phyloP scores from a whole-genome alignment of 2,888 invertebrate species.

The Drosophila paramelanica region DNA sequence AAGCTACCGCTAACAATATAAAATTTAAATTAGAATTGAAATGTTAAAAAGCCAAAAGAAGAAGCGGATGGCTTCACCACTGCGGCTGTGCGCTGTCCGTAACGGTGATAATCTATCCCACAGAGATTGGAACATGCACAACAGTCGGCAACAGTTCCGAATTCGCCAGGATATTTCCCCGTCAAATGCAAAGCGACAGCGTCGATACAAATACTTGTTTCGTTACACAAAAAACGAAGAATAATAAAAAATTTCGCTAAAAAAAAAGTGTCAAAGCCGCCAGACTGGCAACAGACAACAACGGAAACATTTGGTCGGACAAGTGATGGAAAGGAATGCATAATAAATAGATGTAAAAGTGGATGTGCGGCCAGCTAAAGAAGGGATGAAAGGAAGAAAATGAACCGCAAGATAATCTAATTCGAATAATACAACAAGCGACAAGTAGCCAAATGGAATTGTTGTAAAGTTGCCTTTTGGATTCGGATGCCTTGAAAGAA shows the following conservation, averaged over 20 bases:
- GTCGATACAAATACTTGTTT: conserved; percentile 29
- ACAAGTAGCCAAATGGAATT: conserved; percentile 22
- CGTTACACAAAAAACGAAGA: neutral
- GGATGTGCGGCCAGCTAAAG: conserved; percentile 8
- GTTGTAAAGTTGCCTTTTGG: neutral
- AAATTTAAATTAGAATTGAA: conserved; percentile 71
- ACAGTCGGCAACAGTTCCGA: conserved; percentile 5
- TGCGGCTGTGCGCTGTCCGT: conserved; percentile 33
- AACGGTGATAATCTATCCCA: conserved; percentile 62
- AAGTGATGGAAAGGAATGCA: conserved; percentile 59
- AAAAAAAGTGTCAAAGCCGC: conserved; percentile 61
- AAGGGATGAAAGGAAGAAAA: conserved; percentile 4
- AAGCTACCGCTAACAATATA: conserved; percentile 44
- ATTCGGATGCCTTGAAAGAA: too few species aligned
- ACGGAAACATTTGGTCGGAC: conserved; percentile 57
- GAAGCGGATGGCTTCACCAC: conserved; percentile 23
- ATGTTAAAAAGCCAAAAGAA: conserved; percentile 52
- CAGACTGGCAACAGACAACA: conserved; percentile 54
- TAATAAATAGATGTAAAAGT: conserved; percentile 51
- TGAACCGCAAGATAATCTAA: conserved; percentile 63
- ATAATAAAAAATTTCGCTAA: conserved; percentile 27
- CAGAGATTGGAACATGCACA: conserved; percentile 49
- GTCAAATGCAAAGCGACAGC: conserved; percentile 38
- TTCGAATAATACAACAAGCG: conserved; percentile 47
- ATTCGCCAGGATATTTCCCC: conserved; percentile 13